Evolutionary conservation across 2,888 invertebrate species (phyloP).

Genomic region (Scrobipalpa costella): DNA sequence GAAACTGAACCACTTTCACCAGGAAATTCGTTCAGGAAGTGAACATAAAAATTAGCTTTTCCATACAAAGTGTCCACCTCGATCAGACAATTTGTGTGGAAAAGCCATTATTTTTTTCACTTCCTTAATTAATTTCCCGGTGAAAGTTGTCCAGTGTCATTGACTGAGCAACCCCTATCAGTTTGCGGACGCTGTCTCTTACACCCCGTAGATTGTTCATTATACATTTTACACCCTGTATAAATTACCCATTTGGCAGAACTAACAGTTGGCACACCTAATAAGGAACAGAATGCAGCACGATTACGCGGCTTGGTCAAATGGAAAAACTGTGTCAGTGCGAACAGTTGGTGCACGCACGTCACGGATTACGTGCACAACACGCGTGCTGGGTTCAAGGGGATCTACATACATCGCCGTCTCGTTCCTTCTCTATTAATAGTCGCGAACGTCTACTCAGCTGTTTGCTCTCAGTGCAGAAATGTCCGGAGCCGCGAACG

Average conservation of each 20-base stretch:
- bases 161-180: no score
- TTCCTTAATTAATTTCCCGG: no score
- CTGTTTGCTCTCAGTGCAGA: constrained; percentile 76
- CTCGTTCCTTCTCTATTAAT: constrained; percentile 77
- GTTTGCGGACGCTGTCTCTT: no score
- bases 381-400: constrained; percentile 76
- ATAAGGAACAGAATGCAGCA: constrained; percentile 62
- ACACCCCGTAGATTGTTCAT: no score
- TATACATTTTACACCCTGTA: not conserved
- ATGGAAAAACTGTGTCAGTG: constrained; percentile 76
- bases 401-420: constrained; percentile 70
- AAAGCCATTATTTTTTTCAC: no score
- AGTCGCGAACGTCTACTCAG: constrained; percentile 74
- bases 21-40: no score
- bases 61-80: no score
- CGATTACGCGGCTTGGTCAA: constrained; percentile 71
- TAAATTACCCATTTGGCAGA: constrained; percentile 22
- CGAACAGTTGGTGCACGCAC: constrained; percentile 70
- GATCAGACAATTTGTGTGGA: no score
- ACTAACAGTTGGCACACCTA: constrained; percentile 57
- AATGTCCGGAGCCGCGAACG: constrained; percentile 75
- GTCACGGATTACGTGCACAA: constrained; percentile 69
- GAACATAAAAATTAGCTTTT: no score
- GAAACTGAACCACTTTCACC: no score
- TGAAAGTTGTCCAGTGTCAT: no score